Base-by-base conservation (phyloP, 2,888 invertebrate genomes). In the Oxyscelio sp. region DNA sequence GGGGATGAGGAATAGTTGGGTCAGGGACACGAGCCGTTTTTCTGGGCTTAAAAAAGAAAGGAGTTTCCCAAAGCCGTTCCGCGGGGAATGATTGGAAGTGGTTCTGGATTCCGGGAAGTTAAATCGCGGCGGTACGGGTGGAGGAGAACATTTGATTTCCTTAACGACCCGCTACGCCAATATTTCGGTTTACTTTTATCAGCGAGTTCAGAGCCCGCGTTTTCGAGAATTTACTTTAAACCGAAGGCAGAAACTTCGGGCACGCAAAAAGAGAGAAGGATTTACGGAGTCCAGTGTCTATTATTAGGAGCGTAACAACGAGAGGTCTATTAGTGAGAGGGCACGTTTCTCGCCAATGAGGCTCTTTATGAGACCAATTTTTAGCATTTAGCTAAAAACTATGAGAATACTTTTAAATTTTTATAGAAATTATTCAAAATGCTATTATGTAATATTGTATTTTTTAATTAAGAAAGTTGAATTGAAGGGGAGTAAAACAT, bases 71-170 rank as follows among this genome's bases (percentile, higher is more conserved):
- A 81, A 74, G 85, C 78, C 74, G 68, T 85, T 82, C 73, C 68
- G 70, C 58, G 78, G 63, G 78, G 82, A 82, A 82, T 82, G 66
- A 82, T 79, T 74, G 85, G 74, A 63, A 85, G 78, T 78, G 78
- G 70, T 85, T 79, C 85, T 78, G 74, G 82, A 85, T 82, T 82
- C 82, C 82, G 71, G 78, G 65, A 59, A 71, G 85, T 82, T 75
- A 85, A 85, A 85, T 85, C 85, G 85, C 70, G 48, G 82, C 78
- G 73, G 78, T 82, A 79, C 83, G 83, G 74, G 79, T 70, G 61
- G 65, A 85, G 61, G 77, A 86, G 89, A 87, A 87, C 88, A 88
- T 89, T 89, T 89, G 88, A 89, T 89, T 89, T 88, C 85, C 89
- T 88, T 88, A 89, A 89, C 88, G 88, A 89, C 85, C 75, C 81